Conservation (phyloP, 2,888 invertebrate genomes). For the Zhengitettix transpicula region DNA sequence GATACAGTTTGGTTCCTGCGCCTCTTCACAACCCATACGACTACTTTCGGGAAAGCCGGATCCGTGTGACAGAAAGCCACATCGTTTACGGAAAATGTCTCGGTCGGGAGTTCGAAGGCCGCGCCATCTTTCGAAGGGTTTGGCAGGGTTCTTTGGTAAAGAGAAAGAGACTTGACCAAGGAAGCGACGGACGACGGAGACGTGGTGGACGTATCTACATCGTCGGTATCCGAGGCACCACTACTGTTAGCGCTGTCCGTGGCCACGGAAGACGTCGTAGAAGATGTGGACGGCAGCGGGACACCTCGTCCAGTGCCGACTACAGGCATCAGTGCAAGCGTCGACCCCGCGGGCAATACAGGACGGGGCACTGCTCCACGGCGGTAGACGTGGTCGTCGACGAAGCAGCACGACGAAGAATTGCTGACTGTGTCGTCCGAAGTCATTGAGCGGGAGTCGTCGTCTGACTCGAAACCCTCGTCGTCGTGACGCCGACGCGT, state of each 20-base stretch:
- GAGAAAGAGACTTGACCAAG: slow-evolving; percentile 6
- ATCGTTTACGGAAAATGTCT: slow-evolving; percentile 17
- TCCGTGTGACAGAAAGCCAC: slow-evolving; percentile 22
- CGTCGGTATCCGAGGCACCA: slow-evolving; percentile 17
- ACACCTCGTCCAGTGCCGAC: slow-evolving; percentile 3
- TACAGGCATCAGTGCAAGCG: slow-evolving; percentile 1
- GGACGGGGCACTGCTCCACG: slow-evolving; percentile 3
- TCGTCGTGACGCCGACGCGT: slow-evolving; percentile 16
- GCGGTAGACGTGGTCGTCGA: slow-evolving; percentile 13
- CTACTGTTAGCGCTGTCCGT: slow-evolving; percentile 19
- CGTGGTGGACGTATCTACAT: slow-evolving; percentile 10
- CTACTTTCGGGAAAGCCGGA: slow-evolving; percentile 17
- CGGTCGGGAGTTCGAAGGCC: background rate
- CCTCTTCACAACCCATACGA: slow-evolving; percentile 20
- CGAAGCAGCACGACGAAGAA: slow-evolving; percentile 13
- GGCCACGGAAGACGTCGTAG: slow-evolving; percentile 3
- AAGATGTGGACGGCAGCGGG: slow-evolving; percentile 2
- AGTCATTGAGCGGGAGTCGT: slow-evolving; percentile 19
- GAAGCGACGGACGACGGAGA: slow-evolving; percentile 1
- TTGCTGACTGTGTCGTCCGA: slow-evolving; percentile 14
- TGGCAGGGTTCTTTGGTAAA: slow-evolving; percentile 4
- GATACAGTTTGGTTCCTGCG: slow-evolving; percentile 1
- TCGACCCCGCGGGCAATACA: slow-evolving; percentile 3
- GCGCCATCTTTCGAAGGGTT: background rate
- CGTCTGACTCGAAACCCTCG: slow-evolving; percentile 32